Conservation (phyloP, 2,797 vertebrate genomes). For the Esox masquinongy region DNA sequence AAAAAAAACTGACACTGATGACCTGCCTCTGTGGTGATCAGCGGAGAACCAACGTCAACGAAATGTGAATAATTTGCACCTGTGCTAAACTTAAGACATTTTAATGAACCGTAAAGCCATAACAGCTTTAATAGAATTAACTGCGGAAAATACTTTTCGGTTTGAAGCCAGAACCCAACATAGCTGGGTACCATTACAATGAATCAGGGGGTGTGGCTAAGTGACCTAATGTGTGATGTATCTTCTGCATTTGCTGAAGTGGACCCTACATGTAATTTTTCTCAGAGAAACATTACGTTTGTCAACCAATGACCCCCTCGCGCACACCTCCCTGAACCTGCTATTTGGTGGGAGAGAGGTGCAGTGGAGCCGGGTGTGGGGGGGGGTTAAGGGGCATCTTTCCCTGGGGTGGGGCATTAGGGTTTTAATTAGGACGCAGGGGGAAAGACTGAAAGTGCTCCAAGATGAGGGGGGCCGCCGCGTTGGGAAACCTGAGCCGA, state of each 20-base stretch:
- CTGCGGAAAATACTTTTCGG: constrained; percentile 14
- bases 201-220: too few species aligned
- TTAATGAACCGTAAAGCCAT: constrained; percentile 57
- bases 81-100: constrained; percentile 65
- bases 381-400: not conserved
- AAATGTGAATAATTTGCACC: constrained; percentile 71
- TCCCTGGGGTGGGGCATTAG: constrained; percentile 70
- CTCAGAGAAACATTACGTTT: too few species aligned
- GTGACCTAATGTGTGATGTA: too few species aligned
- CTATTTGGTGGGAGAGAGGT: not conserved
- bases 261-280: too few species aligned
- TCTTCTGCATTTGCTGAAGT: too few species aligned
- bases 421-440: constrained; percentile 84
- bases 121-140: constrained; percentile 66
- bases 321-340: constrained; percentile 47
- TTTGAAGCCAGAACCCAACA: not conserved
- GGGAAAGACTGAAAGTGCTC: constrained; percentile 76
- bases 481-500: constrained; percentile 73
- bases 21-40: not conserved
- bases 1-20: constrained; percentile 3
- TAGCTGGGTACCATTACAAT: not conserved
- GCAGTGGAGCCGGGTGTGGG: not conserved
- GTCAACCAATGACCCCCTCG: constrained; percentile 40
- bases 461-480: constrained; percentile 74
- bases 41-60: constrained; percentile 10